Evolutionary conservation across 2,113 vertebrate genomes (phyloP), one percentile per base, ranked within the genome.

Genomic region (Empidonax traillii): DNA sequence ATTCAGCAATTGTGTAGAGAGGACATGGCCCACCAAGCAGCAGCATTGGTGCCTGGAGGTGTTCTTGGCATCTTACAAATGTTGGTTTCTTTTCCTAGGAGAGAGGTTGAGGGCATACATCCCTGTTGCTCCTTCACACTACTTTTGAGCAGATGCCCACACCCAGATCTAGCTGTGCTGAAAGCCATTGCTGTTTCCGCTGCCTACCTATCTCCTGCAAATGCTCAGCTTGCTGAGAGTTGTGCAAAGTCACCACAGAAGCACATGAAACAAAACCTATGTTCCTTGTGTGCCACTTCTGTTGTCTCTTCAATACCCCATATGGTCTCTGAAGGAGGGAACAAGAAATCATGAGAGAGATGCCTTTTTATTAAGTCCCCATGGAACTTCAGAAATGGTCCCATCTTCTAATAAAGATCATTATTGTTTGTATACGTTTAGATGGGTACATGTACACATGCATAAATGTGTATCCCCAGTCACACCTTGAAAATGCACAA

Each of bases 21-120:
- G 21, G 24, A 41, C 4, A 1, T 4, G 14, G 35, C 41, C 13
- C n/a, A n/a, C 0, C 0, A 76, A 53, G 46, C 55, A 92, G 30
- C 27, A 77, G 7, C 0, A 1, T 13, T 22, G 25, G 17, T 67
- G 24, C 31, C 61, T 85, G 22, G 17, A 82, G 8, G 3, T 39
- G 20, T 6, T 71, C 74, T 51, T 2, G 0, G 2, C 49, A 46
- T 30, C 12, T 81, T 33, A 24, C 8, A 67, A 55, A 10, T 8
- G 8, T 7, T 61, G 47, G 3, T 21, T 67, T 9, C 28, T 52
- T 71, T 43, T 95, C 31, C 76, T 33, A 22, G 19, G 15, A 37
- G 11, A 5, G 41, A 28, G 19, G 17, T 58, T 71, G 39, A 72
- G 27, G 39, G 17, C 24, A 41, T 15, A 28, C 3, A 47, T 17